Evolutionary conservation across 2,797 vertebrate genomes (phyloP), one percentile per base, ranked within the genome.

Genomic region (Vespertilio murinus): DNA sequence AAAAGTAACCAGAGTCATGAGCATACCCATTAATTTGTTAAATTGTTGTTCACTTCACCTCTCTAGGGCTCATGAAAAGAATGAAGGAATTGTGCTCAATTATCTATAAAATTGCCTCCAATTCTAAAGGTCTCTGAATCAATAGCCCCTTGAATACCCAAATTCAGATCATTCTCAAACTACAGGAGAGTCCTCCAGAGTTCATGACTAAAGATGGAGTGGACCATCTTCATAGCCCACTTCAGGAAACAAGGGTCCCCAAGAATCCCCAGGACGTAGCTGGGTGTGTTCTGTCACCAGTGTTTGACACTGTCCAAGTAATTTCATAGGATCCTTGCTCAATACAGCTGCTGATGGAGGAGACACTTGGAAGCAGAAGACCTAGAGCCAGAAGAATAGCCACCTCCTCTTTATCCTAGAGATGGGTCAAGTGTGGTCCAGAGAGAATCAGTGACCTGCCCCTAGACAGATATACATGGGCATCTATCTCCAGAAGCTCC

Each of bases 1-100:
- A 64, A 90, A 91, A 92, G 69, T 95, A 38, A 56, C n/a, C n/a
- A 88, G 79, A 91, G 6, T 84, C 23, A 61, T 30, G 64, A 86
- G 20, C 49, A 78, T 78, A 82, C 30, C 3, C 69, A 73, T n/a
- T 89, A 70, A 93, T 59, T 75, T 80, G 47, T 54, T 84, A 88
- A 95, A 73, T 61, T 87, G 18, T 22, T 69, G 42, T 56, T 33
- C 74, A 69, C 52, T 64, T 91, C 70, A 40, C 35, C 69, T 88
- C 49, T 54, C 64, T 12, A 45, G 59, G 10, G 16, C 28, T 73
- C 64, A 7, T 83, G 16, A 67, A n/a, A 88, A 94, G 38, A 91
- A 80, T 38, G 52, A 78, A 71, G 65, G 14, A 54, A 11, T 47
- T 49, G 1, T 73, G 54, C 6, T 90, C 47, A 47, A 90, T 52